Base-by-base conservation (phyloP, 1,140 invertebrate genomes). In the Wasmannia auropunctata region DNA sequence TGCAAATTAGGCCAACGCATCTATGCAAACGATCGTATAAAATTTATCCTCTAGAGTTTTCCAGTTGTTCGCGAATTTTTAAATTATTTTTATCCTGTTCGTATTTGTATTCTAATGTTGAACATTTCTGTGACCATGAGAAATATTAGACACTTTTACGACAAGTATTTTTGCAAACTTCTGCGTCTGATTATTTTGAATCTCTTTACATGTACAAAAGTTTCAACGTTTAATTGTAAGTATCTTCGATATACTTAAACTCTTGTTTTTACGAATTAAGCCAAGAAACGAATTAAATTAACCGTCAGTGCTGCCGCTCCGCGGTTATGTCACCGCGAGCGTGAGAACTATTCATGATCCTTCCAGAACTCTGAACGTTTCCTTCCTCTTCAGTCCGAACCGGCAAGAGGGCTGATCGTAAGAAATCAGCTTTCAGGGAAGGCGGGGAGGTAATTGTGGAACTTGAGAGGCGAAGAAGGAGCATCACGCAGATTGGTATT, bases 1-100 rank as follows among this genome's bases (percentile, higher is more conserved):
- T 74, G 14, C 37, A 56, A 83, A 83, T 67, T 86, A 46, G 86
- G 80, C 65, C 86, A 85, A 22, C 49, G 80, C 86, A 67, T 67
- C 60, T 65, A 70, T 5, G 51, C 43, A 86, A 22, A 58, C 8
- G 40, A 49, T 37, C 40, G 31, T 16, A 28, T 81, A 86, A n/a
- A 86, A 60, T 81, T 86, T 60, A 49, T 28, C 22, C 54, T n/a
- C 19, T 19, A 16, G 3, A 34, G 8, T 22, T 58, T 72, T n/a
- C 40, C 10, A 83, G 11, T 37, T 69, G n/a, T 67, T 37, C 37
- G 31, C 19, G 8, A 85, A 51, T 43, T 63, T 65, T 76, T 2
- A 14, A 4, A 85, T 79, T 63, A 79, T 31, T 43, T 60, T 83
- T 25, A 3, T 46, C 8, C 4, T n/a, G 19, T 43, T 31, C 10